Percentiles rank a stretch among this genome's conserved stretches.
Evolutionary conservation across 2,888 invertebrate species (phyloP).

Genomic region (Metallyticus violacea): DNA sequence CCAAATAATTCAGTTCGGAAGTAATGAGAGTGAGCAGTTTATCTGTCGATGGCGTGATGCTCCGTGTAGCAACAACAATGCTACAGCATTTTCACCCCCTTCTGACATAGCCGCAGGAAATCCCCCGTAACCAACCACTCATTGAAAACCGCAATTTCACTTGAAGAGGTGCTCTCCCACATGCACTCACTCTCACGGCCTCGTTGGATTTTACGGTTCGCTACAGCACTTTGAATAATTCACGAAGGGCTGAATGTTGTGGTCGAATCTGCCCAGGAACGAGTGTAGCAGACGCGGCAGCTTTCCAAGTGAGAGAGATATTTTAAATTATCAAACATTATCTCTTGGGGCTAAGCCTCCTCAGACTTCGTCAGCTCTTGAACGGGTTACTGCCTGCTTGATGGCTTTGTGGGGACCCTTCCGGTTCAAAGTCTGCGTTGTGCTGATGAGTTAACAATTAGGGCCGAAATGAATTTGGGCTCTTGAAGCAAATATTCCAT

Average conservation of each 20-base stretch:
- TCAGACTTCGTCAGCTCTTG: neutral
- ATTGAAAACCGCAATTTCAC: neutral
- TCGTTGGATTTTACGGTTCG: conserved; percentile 7
- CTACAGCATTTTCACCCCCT: too few relatives aligned
- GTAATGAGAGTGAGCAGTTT: neutral
- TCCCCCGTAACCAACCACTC: too few relatives aligned
- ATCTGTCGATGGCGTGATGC: neutral
- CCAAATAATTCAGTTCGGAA: neutral
- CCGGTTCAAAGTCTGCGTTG: neutral
- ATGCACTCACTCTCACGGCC: conserved; percentile 9
- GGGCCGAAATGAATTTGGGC: neutral
- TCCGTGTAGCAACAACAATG: neutral
- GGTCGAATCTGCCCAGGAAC: neutral
- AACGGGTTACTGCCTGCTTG: neutral
- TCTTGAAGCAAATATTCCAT: too few relatives aligned
- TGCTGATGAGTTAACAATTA: too few relatives aligned
- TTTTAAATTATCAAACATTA: too few relatives aligned
- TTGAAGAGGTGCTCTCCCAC: neutral
- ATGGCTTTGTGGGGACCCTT: neutral
- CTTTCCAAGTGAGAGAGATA: neutral
- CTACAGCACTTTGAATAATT: neutral
- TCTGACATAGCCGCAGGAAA: neutral
- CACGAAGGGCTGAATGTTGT: neutral
- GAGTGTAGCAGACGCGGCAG: neutral
- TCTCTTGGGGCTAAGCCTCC: neutral